Evolutionary conservation across 2,888 invertebrate species (phyloP).

Genomic region (Chesias legatella): DNA sequence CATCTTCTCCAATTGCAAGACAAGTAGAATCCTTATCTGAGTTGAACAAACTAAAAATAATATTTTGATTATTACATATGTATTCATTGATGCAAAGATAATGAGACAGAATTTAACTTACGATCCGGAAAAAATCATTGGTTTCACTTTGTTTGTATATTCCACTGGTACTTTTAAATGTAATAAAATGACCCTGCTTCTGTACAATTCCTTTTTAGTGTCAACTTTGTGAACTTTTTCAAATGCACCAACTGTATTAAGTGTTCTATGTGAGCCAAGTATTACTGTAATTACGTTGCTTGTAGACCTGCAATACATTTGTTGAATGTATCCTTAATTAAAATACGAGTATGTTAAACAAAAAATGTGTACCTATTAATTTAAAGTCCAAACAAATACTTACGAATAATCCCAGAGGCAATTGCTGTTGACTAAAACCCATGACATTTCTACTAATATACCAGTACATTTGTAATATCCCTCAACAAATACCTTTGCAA

Average conservation of each 20-base stretch:
- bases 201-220: slow-evolving; percentile 76
- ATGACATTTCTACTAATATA: slow-evolving; percentile 82
- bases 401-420: slow-evolving; percentile 67
- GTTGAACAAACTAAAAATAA: slow-evolving; percentile 45
- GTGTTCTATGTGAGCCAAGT: slow-evolving; percentile 84
- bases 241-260: slow-evolving; percentile 81
- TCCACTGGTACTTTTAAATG: slow-evolving; percentile 81
- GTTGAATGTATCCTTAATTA: slow-evolving; percentile 6
- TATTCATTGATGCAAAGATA: too few species aligned
- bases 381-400: slow-evolving; percentile 1
- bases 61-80: not conserved
- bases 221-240: slow-evolving; percentile 85
- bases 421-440: slow-evolving; percentile 82
- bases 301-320: slow-evolving; percentile 67
- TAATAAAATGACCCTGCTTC: slow-evolving; percentile 82
- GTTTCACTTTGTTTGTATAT: slow-evolving; percentile 83
- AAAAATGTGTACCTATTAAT: too few species aligned
- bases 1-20: slow-evolving; percentile 81
- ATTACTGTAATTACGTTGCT: slow-evolving; percentile 82
- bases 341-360: not conserved
- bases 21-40: slow-evolving; percentile 74
- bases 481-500: slow-evolving; percentile 85
- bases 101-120: slow-evolving; percentile 43
- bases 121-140: slow-evolving; percentile 79
- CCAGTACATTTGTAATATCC: slow-evolving; percentile 86